Evolutionary conservation across 2,797 vertebrate genomes (phyloP).

Genomic region (Acanthurus lineatus): DNA sequence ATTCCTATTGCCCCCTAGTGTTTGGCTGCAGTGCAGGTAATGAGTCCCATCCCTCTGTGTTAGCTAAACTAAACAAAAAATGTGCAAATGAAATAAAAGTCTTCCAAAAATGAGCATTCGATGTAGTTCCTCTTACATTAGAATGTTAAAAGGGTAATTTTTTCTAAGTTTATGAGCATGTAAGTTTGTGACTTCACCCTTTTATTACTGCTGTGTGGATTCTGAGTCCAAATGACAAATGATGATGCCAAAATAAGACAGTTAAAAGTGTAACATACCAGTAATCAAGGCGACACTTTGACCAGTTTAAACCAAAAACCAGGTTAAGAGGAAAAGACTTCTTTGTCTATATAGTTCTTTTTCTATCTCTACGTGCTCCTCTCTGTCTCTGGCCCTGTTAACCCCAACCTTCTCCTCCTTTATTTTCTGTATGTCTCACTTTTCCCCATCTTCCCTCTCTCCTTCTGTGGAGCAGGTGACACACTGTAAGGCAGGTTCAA

Average conservation of each 20-base stretch:
- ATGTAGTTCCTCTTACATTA: no score
- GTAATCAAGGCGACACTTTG: not conserved
- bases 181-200: no score
- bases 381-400: not conserved
- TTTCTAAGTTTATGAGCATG: no score
- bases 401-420: not conserved
- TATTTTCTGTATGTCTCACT: not conserved
- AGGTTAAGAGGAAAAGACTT: not conserved
- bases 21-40: no score
- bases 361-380: not conserved
- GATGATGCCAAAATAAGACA: not conserved
- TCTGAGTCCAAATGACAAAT: no score
- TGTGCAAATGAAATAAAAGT: no score
- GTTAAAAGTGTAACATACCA: not conserved
- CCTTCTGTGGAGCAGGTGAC: constrained; percentile 61
- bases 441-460: constrained; percentile 1
- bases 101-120: no score
- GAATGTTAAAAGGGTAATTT: no score
- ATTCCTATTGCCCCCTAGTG: no score
- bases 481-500: constrained; percentile 31
- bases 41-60: no score
- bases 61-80: no score
- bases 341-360: not conserved
- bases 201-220: no score
- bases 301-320: not conserved